Base-by-base conservation (phyloP, 1,140 invertebrate species). In the Macrotrachela quadricornifera region DNA sequence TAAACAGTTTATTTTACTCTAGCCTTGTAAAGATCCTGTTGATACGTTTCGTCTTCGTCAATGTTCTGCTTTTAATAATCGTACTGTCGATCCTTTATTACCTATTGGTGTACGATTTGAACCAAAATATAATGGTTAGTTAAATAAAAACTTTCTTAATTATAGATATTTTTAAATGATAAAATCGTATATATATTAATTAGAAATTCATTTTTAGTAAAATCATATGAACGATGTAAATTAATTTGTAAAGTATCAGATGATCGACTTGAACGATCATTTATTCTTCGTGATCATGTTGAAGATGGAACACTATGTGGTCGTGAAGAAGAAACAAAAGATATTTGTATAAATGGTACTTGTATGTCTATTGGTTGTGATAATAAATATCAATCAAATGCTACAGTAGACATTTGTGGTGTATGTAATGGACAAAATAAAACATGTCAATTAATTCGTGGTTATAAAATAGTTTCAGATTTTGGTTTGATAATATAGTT, bases 381-480 rank as follows among this genome's bases (percentile, higher is more conserved):
- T 50, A 50, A 50, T 37, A 44, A 46, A 18, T 42, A 47, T 14
- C 15, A 46, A 50, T 55, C 54, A 50, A 39, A 44, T 13, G 36
- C 44, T 21, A 38, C 17, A 10, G 42, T 39, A 10, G 54, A 55
- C 36, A 46, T 45, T 10, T 55, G 54, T 43, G 54, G 54, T 21
- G 44, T 55, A 36, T 55, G 54, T 47, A 48, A 43, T 16, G 54
- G 54, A 16, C 16, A 50, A 13, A 50, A 55, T 11, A 16, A 38
- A 36, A 42, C 49, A n/a, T 55, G 54, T 38, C 17, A 21, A 38
- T 13, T 17, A 17, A 21, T 46, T 30, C 68, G 66, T 36, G 82
- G 83, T 16, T 70, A 68, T 30, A 66, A 76, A 59, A 76, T 77
- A 15, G 37, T 47, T 21, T 42, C 51, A 30, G 18, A 30, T 47